Evolutionary conservation across 2,888 invertebrate species (phyloP).

Genomic region (Piscicola geometra): DNA sequence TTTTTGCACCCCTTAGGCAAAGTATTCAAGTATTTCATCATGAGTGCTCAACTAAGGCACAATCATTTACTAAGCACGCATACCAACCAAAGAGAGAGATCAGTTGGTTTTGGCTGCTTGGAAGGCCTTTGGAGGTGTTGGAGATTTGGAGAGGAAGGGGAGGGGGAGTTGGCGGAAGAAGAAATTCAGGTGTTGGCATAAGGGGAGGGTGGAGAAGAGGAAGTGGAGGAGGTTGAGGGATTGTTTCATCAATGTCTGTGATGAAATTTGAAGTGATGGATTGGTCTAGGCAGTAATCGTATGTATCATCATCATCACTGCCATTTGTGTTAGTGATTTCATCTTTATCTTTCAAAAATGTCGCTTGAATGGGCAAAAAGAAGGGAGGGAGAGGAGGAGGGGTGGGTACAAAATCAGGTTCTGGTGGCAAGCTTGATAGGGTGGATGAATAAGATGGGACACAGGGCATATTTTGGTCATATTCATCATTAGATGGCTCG

Average conservation of each 20-base stretch:
- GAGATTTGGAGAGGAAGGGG: conserved; percentile 12
- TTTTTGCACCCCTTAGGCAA: too few relatives aligned
- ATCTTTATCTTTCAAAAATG: background rate
- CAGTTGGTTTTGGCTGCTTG: too few relatives aligned
- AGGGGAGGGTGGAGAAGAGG: background rate
- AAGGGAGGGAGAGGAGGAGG: background rate
- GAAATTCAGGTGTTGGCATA: conserved; percentile 11
- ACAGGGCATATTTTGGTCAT: background rate
- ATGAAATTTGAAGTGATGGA: background rate
- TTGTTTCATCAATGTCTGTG: background rate
- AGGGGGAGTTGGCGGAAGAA: conserved; percentile 33
- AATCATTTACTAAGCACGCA: too few relatives aligned
- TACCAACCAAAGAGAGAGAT: too few relatives aligned
- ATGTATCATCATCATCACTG: background rate
- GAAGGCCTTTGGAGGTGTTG: too few relatives aligned
- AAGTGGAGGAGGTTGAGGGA: background rate
- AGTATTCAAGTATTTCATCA: too few relatives aligned
- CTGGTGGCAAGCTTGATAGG: too few relatives aligned
- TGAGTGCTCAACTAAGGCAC: too few relatives aligned
- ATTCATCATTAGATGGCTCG: background rate
- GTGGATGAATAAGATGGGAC: too few relatives aligned
- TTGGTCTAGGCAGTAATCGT: background rate
- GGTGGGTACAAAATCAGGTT: conserved; percentile 10
- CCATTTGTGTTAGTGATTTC: background rate
- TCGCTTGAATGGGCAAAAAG: background rate